Base-by-base conservation (phyloP, 2,888 invertebrate genomes). In the Drosophila nigritarsus region DNA sequence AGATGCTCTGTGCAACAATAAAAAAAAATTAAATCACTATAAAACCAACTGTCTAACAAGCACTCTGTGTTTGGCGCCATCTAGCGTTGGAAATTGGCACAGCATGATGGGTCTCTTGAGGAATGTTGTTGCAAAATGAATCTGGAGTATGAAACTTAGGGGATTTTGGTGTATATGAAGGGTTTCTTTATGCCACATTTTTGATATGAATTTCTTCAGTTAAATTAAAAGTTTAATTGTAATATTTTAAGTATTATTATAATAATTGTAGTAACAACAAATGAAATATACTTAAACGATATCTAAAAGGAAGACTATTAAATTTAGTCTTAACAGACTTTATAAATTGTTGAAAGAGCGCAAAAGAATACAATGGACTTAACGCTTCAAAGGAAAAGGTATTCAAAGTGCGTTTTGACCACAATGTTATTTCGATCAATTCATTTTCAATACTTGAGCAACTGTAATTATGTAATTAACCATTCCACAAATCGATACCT, bases 31-130 rank as follows among this genome's bases (percentile, higher is more conserved):
- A 38, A 38, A 53, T 29, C 38, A 49, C 34, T 32, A 49, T 38
- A 29, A 36, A 36, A 49, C 18, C 36, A 30, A 58, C 38, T 45
- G 40, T 61, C 65, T 80, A 75, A 75, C 67, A 80, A 80, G 66
- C 50, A 36, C 75, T 62, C 49, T 54, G 42, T 13, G 36, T 4
- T 34, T 24, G 54, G 9, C 59, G 80, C 77, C 77, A 77, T 62
- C 80, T 75, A 70, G 50, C 38, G 66, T n/a, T 29, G 32, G 11
- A 53, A 58, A 67, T 49, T 27, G 49, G 48, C 78, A 78, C 45
- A 55, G 48, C 24, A 48, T 51, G n/a, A 51, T 58, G 18, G 24
- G 18, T 63, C 59, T 49, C 36, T 15, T 32, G 29, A 6, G 40
- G 9, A 15, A 29, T 13, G 5, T 20, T 30, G 40, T 15, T 15